Base-by-base conservation (phyloP, 2,888 invertebrate species). In the Cyrtodaria siliqua region DNA sequence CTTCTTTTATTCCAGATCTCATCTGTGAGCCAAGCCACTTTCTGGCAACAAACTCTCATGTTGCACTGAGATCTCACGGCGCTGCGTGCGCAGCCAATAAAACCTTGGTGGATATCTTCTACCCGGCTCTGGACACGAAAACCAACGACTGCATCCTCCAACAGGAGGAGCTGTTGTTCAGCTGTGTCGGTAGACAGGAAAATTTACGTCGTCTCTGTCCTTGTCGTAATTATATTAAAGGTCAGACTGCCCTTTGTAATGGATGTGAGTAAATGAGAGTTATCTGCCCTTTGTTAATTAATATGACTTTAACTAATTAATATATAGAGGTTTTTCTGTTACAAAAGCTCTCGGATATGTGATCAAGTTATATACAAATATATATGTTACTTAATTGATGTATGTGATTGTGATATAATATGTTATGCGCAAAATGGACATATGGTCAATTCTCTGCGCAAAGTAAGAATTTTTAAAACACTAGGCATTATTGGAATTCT, bases 21-120 rank as follows among this genome's bases (percentile, higher is more conserved):
- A 91, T 92, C 12, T 93, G 93, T 82, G 92, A 92, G 71, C 92
- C 92, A 3, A 87, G 88, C 16, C 88, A 92, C 78, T 93, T 93
- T 69, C 64, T 84, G 18, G 83, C 86, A 29, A 72, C 92, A 40
- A 93, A 93, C 86, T 79, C 82, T 8, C 72, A 81, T 29, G 84
- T 76, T 3, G 71, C 71, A 12, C 52, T 93, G 18, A 79, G 82
- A 57, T 79, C 85, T 14, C 38, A 78, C 23, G 85, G 85, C 9
- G 75, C 79, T 0, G 47, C 79, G 1, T 91, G 91, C 70, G 66
- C 76, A n/a, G 61, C 64, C 6, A 71, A 79, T 29, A 78, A 71
- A 12, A 77, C 79, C 12, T 69, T 84, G 1, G 79, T 83, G n/a
- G 90, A 91, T 64, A 90, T 91, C 47, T 87, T 84, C 63, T 88